Percentiles rank a stretch among this genome's conserved stretches.
These are phyloP conservation scores for Bovichtus diacanthus DNA, from an alignment of 2,797 vertebrate genomes.

Conservation along the genomic window DNA sequence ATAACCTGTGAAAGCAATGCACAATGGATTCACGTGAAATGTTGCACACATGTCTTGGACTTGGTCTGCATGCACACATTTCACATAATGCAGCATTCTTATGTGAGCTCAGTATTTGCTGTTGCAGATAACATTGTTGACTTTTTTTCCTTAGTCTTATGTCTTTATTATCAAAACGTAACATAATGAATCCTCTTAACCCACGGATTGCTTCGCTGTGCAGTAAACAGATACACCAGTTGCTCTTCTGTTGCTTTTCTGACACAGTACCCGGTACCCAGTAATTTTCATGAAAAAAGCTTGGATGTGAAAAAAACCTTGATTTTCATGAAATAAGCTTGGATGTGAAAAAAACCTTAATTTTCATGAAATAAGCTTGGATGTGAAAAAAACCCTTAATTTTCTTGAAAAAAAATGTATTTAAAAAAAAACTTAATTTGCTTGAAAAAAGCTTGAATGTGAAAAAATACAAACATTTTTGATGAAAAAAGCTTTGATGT, in stretches of 20 bases:
- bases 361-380: too few relatives aligned
- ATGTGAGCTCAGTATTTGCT: background rate
- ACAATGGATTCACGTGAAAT: background rate
- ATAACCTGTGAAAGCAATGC: background rate
- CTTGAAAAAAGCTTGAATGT: too few relatives aligned
- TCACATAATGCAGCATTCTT: background rate
- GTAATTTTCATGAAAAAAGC: too few relatives aligned
- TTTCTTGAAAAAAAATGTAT: too few relatives aligned
- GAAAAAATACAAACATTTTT: too few relatives aligned
- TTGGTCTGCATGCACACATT: background rate
- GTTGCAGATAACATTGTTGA: background rate
- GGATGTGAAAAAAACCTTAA: too few relatives aligned
- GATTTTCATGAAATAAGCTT: too few relatives aligned
- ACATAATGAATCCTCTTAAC: conserved; percentile 1
- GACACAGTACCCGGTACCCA: too few relatives aligned
- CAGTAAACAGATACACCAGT: background rate
- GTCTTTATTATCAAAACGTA: background rate
- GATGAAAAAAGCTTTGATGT: too few relatives aligned
- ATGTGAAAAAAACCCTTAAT: too few relatives aligned
- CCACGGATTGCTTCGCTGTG: background rate
- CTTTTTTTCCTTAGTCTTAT: background rate
- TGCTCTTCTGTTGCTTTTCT: background rate
- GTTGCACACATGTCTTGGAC: background rate
- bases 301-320: too few relatives aligned
- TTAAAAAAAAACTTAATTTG: too few relatives aligned